Conservation (phyloP, 1,140 invertebrate species). For the Papilio glaucus region DNA sequence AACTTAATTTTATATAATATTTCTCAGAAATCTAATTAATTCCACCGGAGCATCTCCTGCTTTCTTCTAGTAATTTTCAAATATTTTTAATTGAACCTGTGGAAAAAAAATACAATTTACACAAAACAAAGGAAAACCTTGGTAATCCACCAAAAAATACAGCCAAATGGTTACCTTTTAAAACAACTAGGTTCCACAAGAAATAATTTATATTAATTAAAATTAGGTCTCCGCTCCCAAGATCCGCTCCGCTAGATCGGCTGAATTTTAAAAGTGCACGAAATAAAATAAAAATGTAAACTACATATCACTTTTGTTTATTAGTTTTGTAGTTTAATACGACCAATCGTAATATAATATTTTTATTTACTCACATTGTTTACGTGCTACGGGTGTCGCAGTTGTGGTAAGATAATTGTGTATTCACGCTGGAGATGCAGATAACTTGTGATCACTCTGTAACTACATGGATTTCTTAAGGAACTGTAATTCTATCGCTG, state of each 20-base stretch:
- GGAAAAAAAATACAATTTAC: neutral
- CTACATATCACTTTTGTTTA: too few relatives aligned
- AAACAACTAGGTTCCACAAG: too few relatives aligned
- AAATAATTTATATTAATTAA: too few relatives aligned
- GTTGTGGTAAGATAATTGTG: constrained; percentile 14
- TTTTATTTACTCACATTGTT: neutral
- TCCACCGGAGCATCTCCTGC: neutral
- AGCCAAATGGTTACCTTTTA: too few relatives aligned
- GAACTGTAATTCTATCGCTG: neutral
- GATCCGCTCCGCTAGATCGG: too few relatives aligned
- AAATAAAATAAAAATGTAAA: too few relatives aligned
- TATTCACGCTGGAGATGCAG: constrained; percentile 3
- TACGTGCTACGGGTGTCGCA: neutral
- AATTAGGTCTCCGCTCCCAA: too few relatives aligned
- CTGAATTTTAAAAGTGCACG: too few relatives aligned
- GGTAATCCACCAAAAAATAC: too few relatives aligned
- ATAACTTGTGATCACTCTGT: neutral
- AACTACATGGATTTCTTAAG: neutral
- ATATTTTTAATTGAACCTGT: neutral
- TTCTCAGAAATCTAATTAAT: neutral
- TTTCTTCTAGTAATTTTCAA: neutral
- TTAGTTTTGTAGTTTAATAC: neutral
- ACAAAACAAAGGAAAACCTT: neutral
- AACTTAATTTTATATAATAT: neutral
- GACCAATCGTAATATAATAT: neutral